Evolutionary conservation across 2,113 vertebrate genomes (phyloP).

Genomic region (Ginglymostoma cirratum): DNA sequence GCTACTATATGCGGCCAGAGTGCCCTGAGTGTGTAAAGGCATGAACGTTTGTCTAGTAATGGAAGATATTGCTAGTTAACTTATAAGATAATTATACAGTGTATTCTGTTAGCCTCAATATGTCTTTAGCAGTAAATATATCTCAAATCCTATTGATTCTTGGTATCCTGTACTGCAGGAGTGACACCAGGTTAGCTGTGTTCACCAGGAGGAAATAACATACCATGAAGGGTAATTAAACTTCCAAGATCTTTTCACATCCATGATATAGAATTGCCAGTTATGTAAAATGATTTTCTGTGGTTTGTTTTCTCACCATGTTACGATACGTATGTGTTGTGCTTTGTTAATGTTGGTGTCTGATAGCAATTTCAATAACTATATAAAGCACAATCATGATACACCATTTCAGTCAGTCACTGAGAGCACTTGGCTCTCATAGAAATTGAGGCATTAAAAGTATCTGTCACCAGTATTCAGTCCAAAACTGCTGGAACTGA

Average conservation of each 20-base stretch:
- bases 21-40: constrained; percentile 42
- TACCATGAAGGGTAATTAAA: background rate
- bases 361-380: background rate
- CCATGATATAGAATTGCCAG: background rate
- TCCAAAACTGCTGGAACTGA: background rate
- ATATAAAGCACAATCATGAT: background rate
- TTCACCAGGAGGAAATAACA: background rate
- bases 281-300: background rate
- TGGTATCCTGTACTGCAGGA: background rate
- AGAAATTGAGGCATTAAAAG: background rate
- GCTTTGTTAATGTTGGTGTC: background rate
- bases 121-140: background rate
- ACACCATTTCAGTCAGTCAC: background rate
- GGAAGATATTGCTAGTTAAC: background rate
- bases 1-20: constrained; percentile 54
- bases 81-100: background rate
- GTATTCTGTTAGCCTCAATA: background rate
- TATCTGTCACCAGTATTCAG: background rate
- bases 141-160: background rate
- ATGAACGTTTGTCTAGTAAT: background rate
- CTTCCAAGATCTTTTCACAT: background rate
- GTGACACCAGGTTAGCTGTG: background rate
- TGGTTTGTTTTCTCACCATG: background rate
- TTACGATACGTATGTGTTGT: background rate
- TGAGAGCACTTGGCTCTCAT: background rate